phyloP scores from a whole-genome alignment of 2,888 invertebrate species.

The Ellobium chinense region DNA sequence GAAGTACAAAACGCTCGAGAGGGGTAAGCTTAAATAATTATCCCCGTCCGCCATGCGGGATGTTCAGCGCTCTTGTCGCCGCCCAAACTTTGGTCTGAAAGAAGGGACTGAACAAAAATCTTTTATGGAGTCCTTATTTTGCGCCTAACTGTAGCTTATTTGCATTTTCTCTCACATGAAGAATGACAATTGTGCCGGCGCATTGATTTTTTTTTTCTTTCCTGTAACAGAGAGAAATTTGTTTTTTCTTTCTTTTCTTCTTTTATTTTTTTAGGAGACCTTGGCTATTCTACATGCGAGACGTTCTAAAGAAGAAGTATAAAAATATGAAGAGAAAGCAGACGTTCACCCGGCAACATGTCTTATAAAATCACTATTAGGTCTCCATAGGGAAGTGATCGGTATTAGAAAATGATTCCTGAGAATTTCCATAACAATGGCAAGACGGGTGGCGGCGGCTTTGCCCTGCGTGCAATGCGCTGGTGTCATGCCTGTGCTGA shows the following conservation, averaged over 20 bases:
- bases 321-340: conserved; percentile 20
- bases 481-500: conserved; percentile 25
- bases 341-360: conserved; percentile 14
- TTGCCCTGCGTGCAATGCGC: conserved; percentile 17
- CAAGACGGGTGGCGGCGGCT: conserved; percentile 12
- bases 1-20: no score
- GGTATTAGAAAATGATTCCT: conserved; percentile 36
- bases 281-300: conserved; percentile 1
- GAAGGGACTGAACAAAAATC: not conserved
- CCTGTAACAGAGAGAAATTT: not conserved
- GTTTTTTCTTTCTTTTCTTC: not conserved
- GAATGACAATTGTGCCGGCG: conserved; percentile 16
- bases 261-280: not conserved
- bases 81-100: not conserved
- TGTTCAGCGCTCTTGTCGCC: not conserved
- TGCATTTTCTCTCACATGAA: conserved; percentile 32
- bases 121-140: conserved; percentile 33
- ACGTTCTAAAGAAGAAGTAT: no score
- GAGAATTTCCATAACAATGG: conserved; percentile 35
- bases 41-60: conserved; percentile 20
- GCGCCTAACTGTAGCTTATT: conserved; percentile 34
- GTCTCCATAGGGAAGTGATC: conserved; percentile 36
- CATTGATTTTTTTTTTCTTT: conserved; percentile 7
- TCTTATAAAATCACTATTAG: conserved; percentile 41
- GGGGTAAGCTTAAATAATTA: conserved; percentile 11